Evolutionary conservation across 2,888 invertebrate genomes (phyloP), one percentile per base, ranked within the genome.

Genomic region (Pheosia gnoma): DNA sequence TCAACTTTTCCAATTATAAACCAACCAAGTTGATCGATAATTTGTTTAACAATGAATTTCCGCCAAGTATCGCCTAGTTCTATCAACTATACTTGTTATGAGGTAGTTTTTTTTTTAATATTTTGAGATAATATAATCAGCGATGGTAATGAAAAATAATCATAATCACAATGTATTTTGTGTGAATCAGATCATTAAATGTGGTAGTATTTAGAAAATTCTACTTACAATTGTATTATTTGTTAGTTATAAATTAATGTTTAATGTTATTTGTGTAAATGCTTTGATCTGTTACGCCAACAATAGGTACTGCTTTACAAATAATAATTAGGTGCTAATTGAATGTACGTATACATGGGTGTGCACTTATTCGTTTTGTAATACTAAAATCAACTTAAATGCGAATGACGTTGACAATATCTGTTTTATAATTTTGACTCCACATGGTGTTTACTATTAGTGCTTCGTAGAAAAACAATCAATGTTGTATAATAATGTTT

Each of bases 371-470:
- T 87, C 68, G 74, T 88, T 88, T 85, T 82, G 79, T 85, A n/a
- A n/a, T n/a, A 87, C 80, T 82, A 83, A 74, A 54, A 38, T 38
- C 76, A 81, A 82, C 77, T 79, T 75, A 78, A 85, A 87, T 90
- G 89, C 89, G 85, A 81, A 85, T 90, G 91, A 91, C 91, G 80
- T 90, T 84, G 91, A 92, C 91, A 91, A 92, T 92, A 91, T 90
- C 79, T 85, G 82, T 85, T 87, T 83, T 79, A 79, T 82, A 83
- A 79, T 77, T 80, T 77, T 60, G 70, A 70, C 61, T 61, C 67
- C 65, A 62, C 61, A 62, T 70, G 65, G 68, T 69, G 65, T 75
- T 66, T 66, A 67, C 70, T 75, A 61, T 66, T 76, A 79, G 69
- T 58, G 77, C 77, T 80, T 77, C 60, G 68, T 83, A 81, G 69